Percentiles rank a stretch among this genome's conserved stretches.
Conservation (phyloP, 2,113 vertebrate species). For the Psophia crepitans region DNA sequence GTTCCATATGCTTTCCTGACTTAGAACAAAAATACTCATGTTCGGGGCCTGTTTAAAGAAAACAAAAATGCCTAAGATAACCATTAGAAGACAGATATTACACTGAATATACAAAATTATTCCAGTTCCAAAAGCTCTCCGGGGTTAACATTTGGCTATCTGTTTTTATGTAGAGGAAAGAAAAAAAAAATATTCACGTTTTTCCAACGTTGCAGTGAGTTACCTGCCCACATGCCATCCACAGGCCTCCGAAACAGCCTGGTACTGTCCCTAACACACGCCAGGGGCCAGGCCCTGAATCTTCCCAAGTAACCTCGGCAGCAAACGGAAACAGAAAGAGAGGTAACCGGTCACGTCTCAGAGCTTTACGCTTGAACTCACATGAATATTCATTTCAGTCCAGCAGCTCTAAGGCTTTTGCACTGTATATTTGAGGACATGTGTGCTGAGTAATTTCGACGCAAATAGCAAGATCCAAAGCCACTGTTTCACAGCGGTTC, state of each 20-base stretch:
- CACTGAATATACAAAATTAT: not conserved
- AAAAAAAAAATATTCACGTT: not conserved
- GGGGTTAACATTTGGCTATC: not conserved
- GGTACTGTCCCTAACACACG: not conserved
- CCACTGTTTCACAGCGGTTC: not conserved
- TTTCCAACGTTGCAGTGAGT: not conserved
- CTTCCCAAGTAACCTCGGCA: constrained; percentile 31
- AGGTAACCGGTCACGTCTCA: not conserved
- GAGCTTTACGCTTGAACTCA: constrained; percentile 61
- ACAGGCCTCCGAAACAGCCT: not conserved
- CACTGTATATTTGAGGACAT: not conserved
- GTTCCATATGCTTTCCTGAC: not conserved
- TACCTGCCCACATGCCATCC: not conserved
- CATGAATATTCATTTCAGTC: constrained; percentile 60
- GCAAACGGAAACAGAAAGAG: constrained; percentile 31
- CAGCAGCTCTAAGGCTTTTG: constrained; percentile 45
- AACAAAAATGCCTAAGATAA: not conserved
- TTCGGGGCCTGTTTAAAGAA: not conserved
- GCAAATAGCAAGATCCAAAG: constrained; percentile 12
- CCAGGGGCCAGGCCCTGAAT: not conserved
- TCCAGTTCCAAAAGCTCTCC: not conserved
- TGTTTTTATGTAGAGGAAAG: not conserved
- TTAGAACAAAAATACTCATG: not conserved
- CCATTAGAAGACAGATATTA: not conserved
- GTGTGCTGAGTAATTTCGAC: constrained; percentile 12